Base-by-base conservation (phyloP, 1,140 invertebrate genomes). In the Octopus sinensis region DNA sequence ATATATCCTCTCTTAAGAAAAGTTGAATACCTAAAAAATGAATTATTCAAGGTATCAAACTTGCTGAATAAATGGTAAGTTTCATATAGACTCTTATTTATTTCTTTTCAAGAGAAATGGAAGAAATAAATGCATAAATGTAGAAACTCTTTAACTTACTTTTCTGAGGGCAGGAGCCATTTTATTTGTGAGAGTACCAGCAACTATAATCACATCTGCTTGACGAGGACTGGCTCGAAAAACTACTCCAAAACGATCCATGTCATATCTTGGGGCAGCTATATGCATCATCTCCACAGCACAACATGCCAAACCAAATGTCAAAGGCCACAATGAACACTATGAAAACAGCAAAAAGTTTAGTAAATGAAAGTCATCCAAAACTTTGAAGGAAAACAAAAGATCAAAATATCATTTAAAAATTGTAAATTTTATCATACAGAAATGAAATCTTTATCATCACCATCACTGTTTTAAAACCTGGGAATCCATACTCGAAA, bases 231-330 rank as follows among this genome's bases (percentile, higher is more conserved):
- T 97, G 12, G 98, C 98, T 89, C 98, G 92, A 90, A 99, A 99
- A 4, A 99, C 96, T 54, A 99, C 96, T 86, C 98, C 94, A 90
- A 93, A 94, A 84, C 97, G 92, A 83, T 91, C 97, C 96, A 99
- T 98, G 88, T 99, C 98, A 89, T 99, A 99, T 85, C 97, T 92
- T 6, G 98, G 97, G 68, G 97, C 97, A 84, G 98, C 98, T 82
- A 99, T 97, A 91, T 99, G 98, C 98, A 99, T 99, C 98, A 99
- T 99, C 92, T 99, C 97, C 0, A 99, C 97, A 83, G 97, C 97
- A 92, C 97, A 99, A 86, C 97, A 99, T 0, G 97, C 97, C 84
- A 99, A 91, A 84, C 97, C 97, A 92, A 99, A 99, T 53, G 96
- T 99, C 91, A 98, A 92, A 0, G 97, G 98, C 97, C 96, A 99